Conservation (phyloP, 2,888 invertebrate genomes). For the Volucella inflata region DNA sequence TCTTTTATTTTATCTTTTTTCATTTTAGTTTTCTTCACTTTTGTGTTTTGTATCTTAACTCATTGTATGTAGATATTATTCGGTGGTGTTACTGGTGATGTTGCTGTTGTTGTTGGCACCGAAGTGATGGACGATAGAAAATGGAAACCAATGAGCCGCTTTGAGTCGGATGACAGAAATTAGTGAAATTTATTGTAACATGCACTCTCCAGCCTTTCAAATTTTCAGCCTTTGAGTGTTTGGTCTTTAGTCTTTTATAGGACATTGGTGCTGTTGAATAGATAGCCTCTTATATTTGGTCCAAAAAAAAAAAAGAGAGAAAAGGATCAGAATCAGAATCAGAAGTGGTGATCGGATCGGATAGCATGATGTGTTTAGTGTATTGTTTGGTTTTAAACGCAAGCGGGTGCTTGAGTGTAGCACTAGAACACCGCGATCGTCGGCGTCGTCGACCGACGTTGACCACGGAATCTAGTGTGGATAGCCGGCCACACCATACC, state of each 20-base stretch:
- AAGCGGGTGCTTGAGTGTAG: constrained; percentile 70
- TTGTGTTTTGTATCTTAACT: too few species aligned
- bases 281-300: constrained; percentile 65
- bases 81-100: too few species aligned
- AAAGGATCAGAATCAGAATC: constrained; percentile 47
- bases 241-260: constrained; percentile 6
- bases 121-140: constrained; percentile 19
- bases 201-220: constrained; percentile 31
- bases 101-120: too few species aligned
- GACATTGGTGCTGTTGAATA: constrained; percentile 7
- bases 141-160: constrained; percentile 61
- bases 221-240: too few species aligned
- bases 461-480: constrained; percentile 25
- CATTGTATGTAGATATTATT: too few species aligned
- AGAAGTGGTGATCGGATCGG: constrained; percentile 52
- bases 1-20: constrained; percentile 12
- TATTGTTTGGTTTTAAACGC: constrained; percentile 54
- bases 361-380: constrained; percentile 46
- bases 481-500: constrained; percentile 56
- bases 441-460: too few species aligned
- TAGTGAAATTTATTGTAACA: constrained; percentile 83
- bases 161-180: constrained; percentile 83
- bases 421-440: constrained; percentile 15
- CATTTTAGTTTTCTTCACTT: neutral
- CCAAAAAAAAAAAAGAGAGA: constrained; percentile 26